A percentile compares a stretch with the other conserved stretches of the same genome.
Evolutionary conservation across 2,888 invertebrate species (phyloP).

Genomic region (Pseudolycoriella hygida): DNA sequence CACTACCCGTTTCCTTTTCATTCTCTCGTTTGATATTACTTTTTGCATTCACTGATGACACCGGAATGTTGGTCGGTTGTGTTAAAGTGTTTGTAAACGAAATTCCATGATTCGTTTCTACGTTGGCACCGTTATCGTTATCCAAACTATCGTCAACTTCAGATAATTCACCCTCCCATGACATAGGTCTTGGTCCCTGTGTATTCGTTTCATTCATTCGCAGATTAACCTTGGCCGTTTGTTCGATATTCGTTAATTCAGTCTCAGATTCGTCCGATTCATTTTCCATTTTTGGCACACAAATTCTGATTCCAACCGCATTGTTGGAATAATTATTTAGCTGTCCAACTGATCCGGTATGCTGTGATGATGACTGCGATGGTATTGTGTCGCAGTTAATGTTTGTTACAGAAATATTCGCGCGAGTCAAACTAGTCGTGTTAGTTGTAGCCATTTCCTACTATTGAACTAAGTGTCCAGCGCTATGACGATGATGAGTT

Average conservation of each 20-base stretch:
- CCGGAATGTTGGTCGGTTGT: not conserved
- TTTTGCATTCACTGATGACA: not conserved
- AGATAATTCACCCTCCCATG: slow-evolving; percentile 85
- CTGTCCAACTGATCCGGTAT: not conserved
- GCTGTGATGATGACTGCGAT: slow-evolving; percentile 13
- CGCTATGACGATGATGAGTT: not conserved
- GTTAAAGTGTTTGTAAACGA: not conserved
- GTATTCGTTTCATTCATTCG: slow-evolving; percentile 29
- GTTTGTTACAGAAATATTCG: slow-evolving; percentile 61
- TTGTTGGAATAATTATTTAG: slow-evolving; percentile 8
- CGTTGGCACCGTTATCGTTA: slow-evolving; percentile 19
- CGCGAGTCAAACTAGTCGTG: not conserved
- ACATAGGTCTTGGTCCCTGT: slow-evolving; percentile 62
- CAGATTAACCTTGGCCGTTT: slow-evolving; percentile 29
- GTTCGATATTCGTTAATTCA: slow-evolving; percentile 27
- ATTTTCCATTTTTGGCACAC: slow-evolving; percentile 20
- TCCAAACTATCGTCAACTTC: slow-evolving; percentile 55
- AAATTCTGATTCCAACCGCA: slow-evolving; percentile 16
- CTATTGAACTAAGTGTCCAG: not conserved
- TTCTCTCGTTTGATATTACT: slow-evolving; percentile 4
- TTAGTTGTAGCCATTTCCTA: slow-evolving; percentile 5
- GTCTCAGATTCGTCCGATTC: slow-evolving; percentile 25
- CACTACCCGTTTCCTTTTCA: not conserved
- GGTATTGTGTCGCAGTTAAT: slow-evolving; percentile 36
- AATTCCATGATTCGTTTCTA: not conserved